Percentiles rank a stretch among this genome's conserved stretches.
These are phyloP conservation scores for Camelus dromedarius DNA, from an alignment of 2,113 vertebrate species.

Conservation along the genomic window DNA sequence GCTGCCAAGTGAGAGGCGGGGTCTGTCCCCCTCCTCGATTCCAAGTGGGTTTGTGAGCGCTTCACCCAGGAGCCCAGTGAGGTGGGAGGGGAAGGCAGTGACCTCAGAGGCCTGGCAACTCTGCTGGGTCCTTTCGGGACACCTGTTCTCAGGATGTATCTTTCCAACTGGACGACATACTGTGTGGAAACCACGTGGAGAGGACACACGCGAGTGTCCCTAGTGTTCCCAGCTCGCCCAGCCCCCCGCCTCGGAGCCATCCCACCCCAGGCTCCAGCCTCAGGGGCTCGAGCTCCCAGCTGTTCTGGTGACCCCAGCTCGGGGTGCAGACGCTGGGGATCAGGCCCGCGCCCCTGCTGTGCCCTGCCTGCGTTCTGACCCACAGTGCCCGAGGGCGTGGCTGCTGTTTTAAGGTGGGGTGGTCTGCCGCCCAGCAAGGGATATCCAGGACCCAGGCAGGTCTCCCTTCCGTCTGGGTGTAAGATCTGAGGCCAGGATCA, in stretches of 20 bases:
- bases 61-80: neutral
- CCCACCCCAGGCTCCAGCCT: neutral
- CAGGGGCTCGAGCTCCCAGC: too few species aligned
- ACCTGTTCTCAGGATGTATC: neutral
- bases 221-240: accelerated
- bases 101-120: neutral
- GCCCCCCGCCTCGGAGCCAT: neutral
- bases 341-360: too few species aligned
- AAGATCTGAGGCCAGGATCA: neutral
- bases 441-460: neutral
- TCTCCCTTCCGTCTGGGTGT: neutral
- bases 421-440: neutral
- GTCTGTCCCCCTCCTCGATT: neutral
- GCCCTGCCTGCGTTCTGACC: neutral
- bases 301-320: neutral
- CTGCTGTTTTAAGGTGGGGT: neutral
- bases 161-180: neutral
- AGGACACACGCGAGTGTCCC: accelerated
- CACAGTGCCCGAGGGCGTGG: accelerated
- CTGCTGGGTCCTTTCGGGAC: neutral
- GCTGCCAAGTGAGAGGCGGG: neutral
- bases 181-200: neutral
- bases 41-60: too few species aligned
- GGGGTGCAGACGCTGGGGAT: neutral
- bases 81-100: neutral